Evolutionary conservation across 2,797 vertebrate genomes (phyloP).

Genomic region (Darevskia mixta): DNA sequence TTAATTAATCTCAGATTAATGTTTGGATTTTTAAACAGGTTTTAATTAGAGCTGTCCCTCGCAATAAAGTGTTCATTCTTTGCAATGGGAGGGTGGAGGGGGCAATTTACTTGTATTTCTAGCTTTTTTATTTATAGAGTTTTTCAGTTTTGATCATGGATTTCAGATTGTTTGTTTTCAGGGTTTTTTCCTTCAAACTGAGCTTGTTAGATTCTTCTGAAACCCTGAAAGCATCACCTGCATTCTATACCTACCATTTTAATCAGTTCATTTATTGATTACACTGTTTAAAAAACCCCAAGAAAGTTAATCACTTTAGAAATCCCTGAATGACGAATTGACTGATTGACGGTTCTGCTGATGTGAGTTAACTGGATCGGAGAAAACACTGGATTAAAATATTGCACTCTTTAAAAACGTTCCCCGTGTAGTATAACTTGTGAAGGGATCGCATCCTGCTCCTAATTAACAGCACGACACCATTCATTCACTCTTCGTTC

Average conservation of each 20-base stretch:
- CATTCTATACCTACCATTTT: not conserved
- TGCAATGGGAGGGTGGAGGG: not conserved
- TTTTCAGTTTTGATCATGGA: not conserved
- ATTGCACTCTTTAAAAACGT: not conserved
- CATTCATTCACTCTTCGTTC: not conserved
- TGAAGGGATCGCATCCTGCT: not conserved
- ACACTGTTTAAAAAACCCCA: not conserved
- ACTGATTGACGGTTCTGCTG: not conserved
- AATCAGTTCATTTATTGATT: not conserved
- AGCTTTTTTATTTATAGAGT: not conserved
- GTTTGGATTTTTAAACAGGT: conserved; percentile 24
- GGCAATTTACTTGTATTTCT: not conserved
- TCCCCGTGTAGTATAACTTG: not conserved
- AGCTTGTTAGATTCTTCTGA: not conserved
- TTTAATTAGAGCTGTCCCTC: conserved; percentile 1
- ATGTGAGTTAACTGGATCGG: too few relatives aligned
- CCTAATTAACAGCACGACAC: not conserved
- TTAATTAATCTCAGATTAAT: conserved; percentile 17
- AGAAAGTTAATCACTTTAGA: not conserved
- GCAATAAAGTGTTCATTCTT: not conserved
- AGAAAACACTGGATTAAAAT: not conserved
- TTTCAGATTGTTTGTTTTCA: not conserved
- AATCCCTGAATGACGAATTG: not conserved
- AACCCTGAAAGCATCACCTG: not conserved
- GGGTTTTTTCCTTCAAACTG: not conserved